Evolutionary conservation across 2,888 invertebrate species (phyloP).

Genomic region (Melinaea menophilus): DNA sequence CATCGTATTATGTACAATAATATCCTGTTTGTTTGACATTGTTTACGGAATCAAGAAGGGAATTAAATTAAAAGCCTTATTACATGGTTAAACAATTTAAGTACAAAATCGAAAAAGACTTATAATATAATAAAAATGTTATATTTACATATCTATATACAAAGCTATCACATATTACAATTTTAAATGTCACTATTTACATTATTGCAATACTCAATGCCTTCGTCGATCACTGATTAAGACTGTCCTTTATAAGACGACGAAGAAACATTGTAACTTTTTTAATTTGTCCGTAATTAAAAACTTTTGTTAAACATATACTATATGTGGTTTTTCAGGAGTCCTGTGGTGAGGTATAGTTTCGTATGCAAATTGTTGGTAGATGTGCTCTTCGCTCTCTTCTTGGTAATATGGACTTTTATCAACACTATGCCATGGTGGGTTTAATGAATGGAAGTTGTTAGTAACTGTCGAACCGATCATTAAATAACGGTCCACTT

Average conservation of each 20-base stretch:
- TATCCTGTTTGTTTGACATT: not conserved
- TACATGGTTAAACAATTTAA: constrained; percentile 65
- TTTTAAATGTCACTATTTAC: constrained; percentile 73
- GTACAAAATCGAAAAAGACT: constrained; percentile 71
- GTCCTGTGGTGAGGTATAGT: constrained; percentile 74
- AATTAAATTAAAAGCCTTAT: constrained; percentile 27
- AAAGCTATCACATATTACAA: constrained; percentile 77
- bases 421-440: constrained; percentile 74
- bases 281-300: constrained; percentile 62
- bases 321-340: constrained; percentile 78
- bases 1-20: constrained; percentile 4
- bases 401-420: constrained; percentile 72
- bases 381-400: constrained; percentile 73
- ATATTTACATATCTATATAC: constrained; percentile 74
- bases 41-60: constrained; percentile 16
- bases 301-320: constrained; percentile 77
- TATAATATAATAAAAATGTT: constrained; percentile 53
- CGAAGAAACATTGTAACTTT: constrained; percentile 60
- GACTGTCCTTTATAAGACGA: constrained; percentile 48
- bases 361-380: constrained; percentile 75
- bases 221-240: constrained; percentile 46
- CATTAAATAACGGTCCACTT: constrained; percentile 73
- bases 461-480: constrained; percentile 74
- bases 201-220: constrained; percentile 70
- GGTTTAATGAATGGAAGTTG: constrained; percentile 73